Evolutionary conservation across 2,888 invertebrate genomes (phyloP), one percentile per base, ranked within the genome.

Genomic region (Phyto melanocephala): DNA sequence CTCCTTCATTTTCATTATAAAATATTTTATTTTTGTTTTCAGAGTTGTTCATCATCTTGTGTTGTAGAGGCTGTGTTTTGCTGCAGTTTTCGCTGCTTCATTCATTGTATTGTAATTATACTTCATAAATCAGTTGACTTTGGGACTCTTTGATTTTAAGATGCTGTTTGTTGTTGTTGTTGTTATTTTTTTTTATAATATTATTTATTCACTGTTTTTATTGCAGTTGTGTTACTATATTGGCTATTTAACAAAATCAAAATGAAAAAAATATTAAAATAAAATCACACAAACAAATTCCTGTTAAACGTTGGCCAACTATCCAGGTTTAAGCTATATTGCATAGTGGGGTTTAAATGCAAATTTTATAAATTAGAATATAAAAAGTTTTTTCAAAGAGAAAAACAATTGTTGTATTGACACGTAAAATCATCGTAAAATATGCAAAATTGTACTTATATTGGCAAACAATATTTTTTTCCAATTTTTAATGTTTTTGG

Each of bases 71-170:
- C 6, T 28, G 17, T 47, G 11, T 8, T 20, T 15, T 22, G 10
- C 20, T 47, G 20, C 7, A 22, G 20, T 20, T 50, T 40, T 54
- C 58, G 70, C 58, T 65, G 71, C 58, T 65, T 77, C 45, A 63
- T 81, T 81, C 79, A 82, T 82, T 79, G 82, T 82, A 75, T 82
- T 82, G 82, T 82, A 82, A 82, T 82, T 82, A 82, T 82, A 79
- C 82, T 82, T 82, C 82, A 82, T 82, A 82, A 82, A 82, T 82
- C 82, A 82, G 82, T 82, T 82, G 82, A 82, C 79, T 79, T 82
- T 79, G 79, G 76, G 82, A 82, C 71, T 71, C 79, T 82, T 82
- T 82, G 79, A 82, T 79, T 82, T 76, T 60, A 60, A 52, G 58
- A 58, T 70, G 52, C 54, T 58, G 58, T 50, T 75, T 68, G 50